phyloP scores from a whole-genome alignment of 2,888 invertebrate species.

The Pammene fasciana region DNA sequence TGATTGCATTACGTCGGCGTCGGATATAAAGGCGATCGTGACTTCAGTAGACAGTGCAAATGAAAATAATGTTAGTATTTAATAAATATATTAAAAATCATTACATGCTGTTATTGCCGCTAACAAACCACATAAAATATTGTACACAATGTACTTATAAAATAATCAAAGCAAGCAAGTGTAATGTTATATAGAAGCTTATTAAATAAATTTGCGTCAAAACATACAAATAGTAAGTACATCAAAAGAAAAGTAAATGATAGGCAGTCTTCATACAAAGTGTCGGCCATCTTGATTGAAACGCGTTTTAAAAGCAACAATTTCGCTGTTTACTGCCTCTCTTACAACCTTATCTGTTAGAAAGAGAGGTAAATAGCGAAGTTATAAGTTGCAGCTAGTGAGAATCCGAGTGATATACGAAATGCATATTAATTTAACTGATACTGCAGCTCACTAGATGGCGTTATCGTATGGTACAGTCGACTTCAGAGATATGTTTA shows the following conservation, averaged over 20 bases:
- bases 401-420: too few relatives aligned
- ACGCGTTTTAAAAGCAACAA: too few relatives aligned
- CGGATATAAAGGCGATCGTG: neutral
- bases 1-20: neutral
- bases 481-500: too few relatives aligned
- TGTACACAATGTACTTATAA: conserved; percentile 36
- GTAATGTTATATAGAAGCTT: neutral
- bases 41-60: neutral
- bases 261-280: neutral
- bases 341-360: too few relatives aligned
- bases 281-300: too few relatives aligned
- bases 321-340: too few relatives aligned
- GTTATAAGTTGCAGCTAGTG: too few relatives aligned
- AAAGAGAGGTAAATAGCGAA: too few relatives aligned
- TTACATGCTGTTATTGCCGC: conserved; percentile 3
- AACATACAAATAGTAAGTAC: neutral
- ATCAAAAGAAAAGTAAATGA: neutral
- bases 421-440: too few relatives aligned
- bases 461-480: too few relatives aligned
- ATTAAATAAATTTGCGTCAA: neutral
- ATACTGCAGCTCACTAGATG: too few relatives aligned
- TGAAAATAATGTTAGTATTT: conserved; percentile 5
- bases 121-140: conserved; percentile 16
- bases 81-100: conserved; percentile 39
- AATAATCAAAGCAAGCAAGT: conserved; percentile 10